Conservation (phyloP, 2,113 vertebrate species). For the Tauraco erythrolophus region DNA sequence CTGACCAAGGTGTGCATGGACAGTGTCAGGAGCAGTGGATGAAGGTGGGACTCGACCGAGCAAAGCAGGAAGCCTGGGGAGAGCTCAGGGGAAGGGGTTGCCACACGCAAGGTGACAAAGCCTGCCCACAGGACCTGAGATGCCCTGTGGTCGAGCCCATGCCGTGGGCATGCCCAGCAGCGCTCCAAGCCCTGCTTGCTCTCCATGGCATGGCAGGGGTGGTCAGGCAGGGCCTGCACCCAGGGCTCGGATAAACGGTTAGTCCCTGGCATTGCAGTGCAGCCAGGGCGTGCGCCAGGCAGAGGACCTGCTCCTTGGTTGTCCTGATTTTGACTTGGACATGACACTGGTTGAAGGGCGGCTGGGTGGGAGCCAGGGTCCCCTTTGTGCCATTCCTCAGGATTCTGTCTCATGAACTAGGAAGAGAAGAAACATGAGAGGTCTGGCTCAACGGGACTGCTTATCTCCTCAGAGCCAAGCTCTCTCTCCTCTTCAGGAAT, state of each 20-base stretch:
- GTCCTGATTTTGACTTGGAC: too few relatives aligned
- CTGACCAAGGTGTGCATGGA: neutral
- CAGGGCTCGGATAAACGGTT: neutral
- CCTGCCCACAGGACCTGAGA: neutral
- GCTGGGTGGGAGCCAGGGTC: too few relatives aligned
- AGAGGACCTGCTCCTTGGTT: neutral
- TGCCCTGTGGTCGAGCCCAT: neutral
- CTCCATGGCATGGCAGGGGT: neutral
- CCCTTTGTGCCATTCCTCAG: neutral
- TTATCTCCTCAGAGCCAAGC: neutral
- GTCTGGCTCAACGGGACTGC: neutral
- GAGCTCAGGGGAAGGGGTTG: neutral
- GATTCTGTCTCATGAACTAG: neutral
- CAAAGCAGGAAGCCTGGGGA: neutral
- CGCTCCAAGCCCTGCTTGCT: neutral
- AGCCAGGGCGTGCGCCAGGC: rapidly evolving
- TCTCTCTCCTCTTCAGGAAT: conserved; percentile 46
- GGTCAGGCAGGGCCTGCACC: neutral
- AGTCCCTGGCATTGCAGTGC: neutral
- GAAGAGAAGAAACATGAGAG: neutral
- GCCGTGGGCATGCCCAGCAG: neutral
- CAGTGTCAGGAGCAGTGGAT: neutral
- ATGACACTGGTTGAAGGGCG: too few relatives aligned
- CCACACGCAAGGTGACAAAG: neutral
- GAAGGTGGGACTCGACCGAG: neutral